A percentile compares a stretch with the other conserved stretches of the same genome.
These are phyloP conservation scores for Hippocampus zosterae DNA, from an alignment of 2,113 vertebrate genomes.

Conservation along the genomic window DNA sequence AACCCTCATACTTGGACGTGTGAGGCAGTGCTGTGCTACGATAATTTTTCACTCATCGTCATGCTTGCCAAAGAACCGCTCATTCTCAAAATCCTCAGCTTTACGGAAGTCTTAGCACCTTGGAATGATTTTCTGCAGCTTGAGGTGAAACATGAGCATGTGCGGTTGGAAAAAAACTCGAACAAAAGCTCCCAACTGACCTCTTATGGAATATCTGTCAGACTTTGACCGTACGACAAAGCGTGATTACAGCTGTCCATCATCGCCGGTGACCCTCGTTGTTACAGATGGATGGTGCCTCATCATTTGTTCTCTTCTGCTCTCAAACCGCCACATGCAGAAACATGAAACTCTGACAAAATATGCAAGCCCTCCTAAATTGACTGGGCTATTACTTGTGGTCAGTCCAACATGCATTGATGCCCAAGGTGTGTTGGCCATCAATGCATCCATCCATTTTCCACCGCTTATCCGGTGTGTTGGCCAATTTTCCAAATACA, in stretches of 20 bases:
- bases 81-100: conserved; percentile 8
- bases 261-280: not conserved
- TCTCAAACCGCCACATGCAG: not conserved
- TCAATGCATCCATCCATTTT: too few species aligned
- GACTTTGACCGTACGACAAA: conserved; percentile 10
- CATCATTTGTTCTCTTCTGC: not conserved
- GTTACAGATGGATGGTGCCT: not conserved
- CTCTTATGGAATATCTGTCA: conserved; percentile 42
- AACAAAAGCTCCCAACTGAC: conserved; percentile 27
- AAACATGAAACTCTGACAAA: not conserved
- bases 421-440: too few species aligned
- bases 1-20: too few species aligned
- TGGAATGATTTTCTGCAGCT: conserved; percentile 37
- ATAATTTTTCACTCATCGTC: not conserved
- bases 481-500: too few species aligned
- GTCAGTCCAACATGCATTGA: too few species aligned
- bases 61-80: not conserved
- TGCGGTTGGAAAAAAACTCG: conserved; percentile 27
- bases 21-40: not conserved
- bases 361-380: not conserved
- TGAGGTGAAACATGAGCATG: conserved; percentile 37
- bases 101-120: conserved; percentile 17
- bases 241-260: not conserved
- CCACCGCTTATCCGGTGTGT: too few species aligned
- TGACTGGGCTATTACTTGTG: not conserved